These are phyloP conservation scores for Bettongia penicillata DNA, from an alignment of 2,113 vertebrate genomes.

Conservation along the genomic window DNA sequence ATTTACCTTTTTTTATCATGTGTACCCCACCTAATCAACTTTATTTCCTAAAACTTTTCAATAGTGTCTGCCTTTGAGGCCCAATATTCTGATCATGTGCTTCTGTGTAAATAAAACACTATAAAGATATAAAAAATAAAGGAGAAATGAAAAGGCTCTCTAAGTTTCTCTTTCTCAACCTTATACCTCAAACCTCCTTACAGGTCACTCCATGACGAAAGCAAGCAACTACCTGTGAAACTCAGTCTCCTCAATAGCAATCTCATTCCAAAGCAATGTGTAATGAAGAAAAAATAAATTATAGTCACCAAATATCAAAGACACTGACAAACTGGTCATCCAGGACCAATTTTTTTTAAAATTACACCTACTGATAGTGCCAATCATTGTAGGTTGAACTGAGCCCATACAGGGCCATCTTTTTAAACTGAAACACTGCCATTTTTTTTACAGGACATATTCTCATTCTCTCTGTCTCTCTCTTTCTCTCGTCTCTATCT, in stretches of 20 bases:
- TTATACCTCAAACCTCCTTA: slow-evolving; percentile 39
- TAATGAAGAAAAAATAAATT: slow-evolving; percentile 46
- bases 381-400: slow-evolving; percentile 38
- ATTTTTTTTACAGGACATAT: background rate
- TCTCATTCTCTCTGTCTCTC: background rate
- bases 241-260: slow-evolving; percentile 37
- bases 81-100: background rate
- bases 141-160: slow-evolving; percentile 33
- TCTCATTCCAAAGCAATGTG: slow-evolving; percentile 11
- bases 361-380: slow-evolving; percentile 28
- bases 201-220: slow-evolving; percentile 50
- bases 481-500: background rate
- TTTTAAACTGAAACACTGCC: background rate
- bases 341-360: slow-evolving; percentile 44
- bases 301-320: slow-evolving; percentile 52
- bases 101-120: background rate
- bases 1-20: slow-evolving; percentile 39
- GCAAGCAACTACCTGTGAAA: slow-evolving; percentile 37
- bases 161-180: background rate
- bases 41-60: background rate
- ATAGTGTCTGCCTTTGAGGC: background rate
- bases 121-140: background rate
- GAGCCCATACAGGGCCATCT: slow-evolving; percentile 3
- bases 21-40: background rate
- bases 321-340: slow-evolving; percentile 48